Evolutionary conservation across 2,113 vertebrate genomes (phyloP).

Genomic region (Xenopus borealis): DNA sequence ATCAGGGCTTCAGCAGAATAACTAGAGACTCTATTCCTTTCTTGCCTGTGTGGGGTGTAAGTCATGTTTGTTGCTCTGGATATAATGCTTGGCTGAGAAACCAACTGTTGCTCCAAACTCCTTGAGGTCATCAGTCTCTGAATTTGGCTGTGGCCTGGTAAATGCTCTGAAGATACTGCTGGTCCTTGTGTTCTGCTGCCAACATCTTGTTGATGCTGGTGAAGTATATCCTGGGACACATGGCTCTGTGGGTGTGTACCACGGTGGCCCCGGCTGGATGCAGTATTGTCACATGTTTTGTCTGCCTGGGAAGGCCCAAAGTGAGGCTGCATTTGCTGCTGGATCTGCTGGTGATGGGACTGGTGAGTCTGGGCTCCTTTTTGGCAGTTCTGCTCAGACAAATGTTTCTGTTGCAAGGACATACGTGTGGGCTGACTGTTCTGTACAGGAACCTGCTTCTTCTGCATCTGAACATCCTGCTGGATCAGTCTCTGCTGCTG

Average conservation of each 20-base stretch:
- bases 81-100: conserved; percentile 81
- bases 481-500: conserved; percentile 74
- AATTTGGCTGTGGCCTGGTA: conserved; percentile 74
- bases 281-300: conserved; percentile 87
- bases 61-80: conserved; percentile 83
- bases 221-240: conserved; percentile 71
- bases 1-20: conserved; percentile 97
- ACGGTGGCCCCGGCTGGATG: conserved; percentile 73
- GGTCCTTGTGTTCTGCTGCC: conserved; percentile 71
- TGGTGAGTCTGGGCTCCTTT: conserved; percentile 66
- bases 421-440: conserved; percentile 76
- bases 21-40: conserved; percentile 91
- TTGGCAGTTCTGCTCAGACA: conserved; percentile 56
- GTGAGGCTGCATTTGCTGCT: conserved; percentile 82
- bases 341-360: conserved; percentile 70
- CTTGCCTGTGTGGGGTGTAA: conserved; percentile 85
- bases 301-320: conserved; percentile 82
- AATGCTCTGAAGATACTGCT: conserved; percentile 62
- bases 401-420: conserved; percentile 37
- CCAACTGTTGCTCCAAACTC: conserved; percentile 88
- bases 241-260: conserved; percentile 71
- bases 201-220: conserved; percentile 75
- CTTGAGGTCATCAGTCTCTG: conserved; percentile 89
- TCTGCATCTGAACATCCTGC: conserved; percentile 89
- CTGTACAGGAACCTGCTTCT: conserved; percentile 83